phyloP scores from a whole-genome alignment of 2,888 invertebrate species.

The Mycalesis mineus region DNA sequence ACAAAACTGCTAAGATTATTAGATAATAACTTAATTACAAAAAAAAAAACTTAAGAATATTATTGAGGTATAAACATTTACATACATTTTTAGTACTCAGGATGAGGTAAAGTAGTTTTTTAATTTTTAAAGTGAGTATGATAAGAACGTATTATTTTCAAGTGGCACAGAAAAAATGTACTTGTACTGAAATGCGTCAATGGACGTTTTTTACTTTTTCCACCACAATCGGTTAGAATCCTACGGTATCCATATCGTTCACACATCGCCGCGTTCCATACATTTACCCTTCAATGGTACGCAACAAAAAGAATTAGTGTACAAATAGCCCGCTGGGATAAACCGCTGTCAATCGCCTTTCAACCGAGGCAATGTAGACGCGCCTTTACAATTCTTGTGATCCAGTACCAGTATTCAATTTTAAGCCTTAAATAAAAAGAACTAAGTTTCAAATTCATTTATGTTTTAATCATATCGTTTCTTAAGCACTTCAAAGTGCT shows the following conservation, averaged over 20 bases:
- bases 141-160: too few relatives aligned
- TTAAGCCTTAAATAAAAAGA: background rate
- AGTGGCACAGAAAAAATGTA: too few relatives aligned
- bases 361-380: slow-evolving; percentile 24
- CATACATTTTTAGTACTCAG: too few relatives aligned
- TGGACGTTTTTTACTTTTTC: slow-evolving; percentile 11
- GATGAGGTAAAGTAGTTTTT: too few relatives aligned
- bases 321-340: slow-evolving; percentile 43
- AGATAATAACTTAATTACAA: too few relatives aligned
- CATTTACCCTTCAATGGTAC: slow-evolving; percentile 41
- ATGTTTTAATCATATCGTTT: background rate
- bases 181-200: background rate
- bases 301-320: slow-evolving; percentile 38
- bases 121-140: too few relatives aligned
- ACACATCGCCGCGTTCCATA: slow-evolving; percentile 48
- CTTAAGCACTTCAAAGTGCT: slow-evolving; percentile 4
- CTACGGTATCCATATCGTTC: slow-evolving; percentile 36
- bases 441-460: background rate
- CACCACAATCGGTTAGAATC: slow-evolving; percentile 25
- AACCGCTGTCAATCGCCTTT: slow-evolving; percentile 45
- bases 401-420: background rate
- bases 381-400: slow-evolving; percentile 9
- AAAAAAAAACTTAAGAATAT: too few relatives aligned
- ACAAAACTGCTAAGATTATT: too few relatives aligned
- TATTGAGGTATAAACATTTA: too few relatives aligned